Percentiles rank a stretch among this genome's conserved stretches.
These are phyloP conservation scores for Melitaea cinxia DNA, from an alignment of 1,140 invertebrate species.

Conservation along the genomic window DNA sequence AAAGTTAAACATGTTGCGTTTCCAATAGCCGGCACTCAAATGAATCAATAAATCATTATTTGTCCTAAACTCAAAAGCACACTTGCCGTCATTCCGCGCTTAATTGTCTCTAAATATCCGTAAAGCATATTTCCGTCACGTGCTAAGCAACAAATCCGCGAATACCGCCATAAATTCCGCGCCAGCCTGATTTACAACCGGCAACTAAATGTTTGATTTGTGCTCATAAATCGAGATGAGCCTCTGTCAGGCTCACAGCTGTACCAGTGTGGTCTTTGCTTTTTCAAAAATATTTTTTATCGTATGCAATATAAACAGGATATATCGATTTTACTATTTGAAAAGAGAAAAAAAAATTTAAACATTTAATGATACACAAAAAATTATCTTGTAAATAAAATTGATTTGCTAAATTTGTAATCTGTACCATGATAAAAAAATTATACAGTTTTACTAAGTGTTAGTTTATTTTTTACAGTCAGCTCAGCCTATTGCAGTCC, in stretches of 20 bases:
- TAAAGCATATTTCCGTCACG: constrained; percentile 45
- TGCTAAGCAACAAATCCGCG: constrained; percentile 53
- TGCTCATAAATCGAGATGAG: constrained; percentile 79
- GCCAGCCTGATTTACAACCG: constrained; percentile 71
- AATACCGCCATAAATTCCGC: constrained; percentile 62
- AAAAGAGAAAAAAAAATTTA: no score
- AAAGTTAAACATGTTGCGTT: no score
- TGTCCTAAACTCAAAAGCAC: neutral
- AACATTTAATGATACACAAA: no score
- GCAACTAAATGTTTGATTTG: constrained; percentile 79
- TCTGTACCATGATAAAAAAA: no score
- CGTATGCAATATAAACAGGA: no score
- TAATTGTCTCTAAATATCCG: constrained; percentile 35
- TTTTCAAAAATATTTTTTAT: neutral
- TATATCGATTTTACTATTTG: no score
- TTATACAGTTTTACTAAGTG: no score
- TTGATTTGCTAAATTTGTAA: no score
- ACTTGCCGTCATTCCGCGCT: neutral
- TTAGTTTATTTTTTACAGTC: no score
- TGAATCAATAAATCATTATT: neutral
- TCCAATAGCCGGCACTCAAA: no score
- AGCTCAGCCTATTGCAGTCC: no score
- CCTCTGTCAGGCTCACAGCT: constrained; percentile 65
- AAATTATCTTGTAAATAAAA: no score
- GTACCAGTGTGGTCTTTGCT: constrained; percentile 41